Evolutionary conservation across 2,113 vertebrate genomes (phyloP).

Genomic region (Sinosuthora webbiana): DNA sequence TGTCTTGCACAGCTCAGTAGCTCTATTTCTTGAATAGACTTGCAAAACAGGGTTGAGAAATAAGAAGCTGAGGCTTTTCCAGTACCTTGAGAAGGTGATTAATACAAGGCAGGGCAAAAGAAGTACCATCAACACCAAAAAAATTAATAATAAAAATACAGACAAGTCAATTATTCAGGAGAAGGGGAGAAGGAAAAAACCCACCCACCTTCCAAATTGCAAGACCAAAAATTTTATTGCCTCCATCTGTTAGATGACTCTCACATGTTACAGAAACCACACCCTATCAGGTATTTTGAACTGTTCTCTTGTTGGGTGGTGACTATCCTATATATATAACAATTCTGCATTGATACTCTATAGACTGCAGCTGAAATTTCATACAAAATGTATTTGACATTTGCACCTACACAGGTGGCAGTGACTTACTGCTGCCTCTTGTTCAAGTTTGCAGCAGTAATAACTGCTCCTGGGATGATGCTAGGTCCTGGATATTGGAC

Average conservation of each 20-base stretch:
- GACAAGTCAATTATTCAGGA: background rate
- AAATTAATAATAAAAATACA: background rate
- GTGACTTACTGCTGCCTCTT: background rate
- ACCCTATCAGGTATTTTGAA: background rate
- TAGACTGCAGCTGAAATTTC: background rate
- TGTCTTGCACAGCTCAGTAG: background rate
- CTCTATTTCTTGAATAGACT: background rate
- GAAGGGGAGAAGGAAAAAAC: background rate
- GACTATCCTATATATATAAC: background rate
- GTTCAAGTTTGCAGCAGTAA: background rate
- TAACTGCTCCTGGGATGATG: background rate
- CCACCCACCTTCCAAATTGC: background rate
- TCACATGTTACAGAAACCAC: background rate
- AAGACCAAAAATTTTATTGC: background rate
- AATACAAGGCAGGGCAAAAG: background rate
- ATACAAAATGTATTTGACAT: rapidly evolving
- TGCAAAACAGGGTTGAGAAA: background rate
- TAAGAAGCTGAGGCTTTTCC: rapidly evolving
- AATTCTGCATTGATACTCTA: background rate
- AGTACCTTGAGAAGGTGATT: background rate
- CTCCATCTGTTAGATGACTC: background rate
- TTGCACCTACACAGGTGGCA: background rate
- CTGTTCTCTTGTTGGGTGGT: background rate
- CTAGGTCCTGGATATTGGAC: background rate
- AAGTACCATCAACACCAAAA: background rate